Evolutionary conservation across 2,888 invertebrate genomes (phyloP).

Genomic region (Drosophila lacicola): DNA sequence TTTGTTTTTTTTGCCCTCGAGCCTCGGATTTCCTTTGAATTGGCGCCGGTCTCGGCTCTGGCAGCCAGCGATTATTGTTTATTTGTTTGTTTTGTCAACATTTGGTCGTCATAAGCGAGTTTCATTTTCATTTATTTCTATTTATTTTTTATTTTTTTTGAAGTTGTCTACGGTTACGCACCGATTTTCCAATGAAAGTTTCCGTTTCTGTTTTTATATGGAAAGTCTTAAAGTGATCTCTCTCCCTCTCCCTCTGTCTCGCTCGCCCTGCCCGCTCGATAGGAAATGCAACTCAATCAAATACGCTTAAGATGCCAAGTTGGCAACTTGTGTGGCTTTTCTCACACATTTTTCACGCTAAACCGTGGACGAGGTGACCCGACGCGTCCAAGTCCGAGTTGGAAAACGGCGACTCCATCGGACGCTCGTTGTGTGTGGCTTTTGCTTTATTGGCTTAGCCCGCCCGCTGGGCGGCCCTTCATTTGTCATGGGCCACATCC

Average conservation of each 20-base stretch:
- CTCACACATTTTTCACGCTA: conserved; percentile 77
- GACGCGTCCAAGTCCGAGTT: conserved; percentile 17
- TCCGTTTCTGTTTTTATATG: conserved; percentile 51
- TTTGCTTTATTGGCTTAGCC: conserved; percentile 51
- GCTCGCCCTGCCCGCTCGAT: conserved; percentile 1
- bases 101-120: conserved; percentile 61
- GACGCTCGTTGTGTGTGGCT: conserved; percentile 54
- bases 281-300: conserved; percentile 77
- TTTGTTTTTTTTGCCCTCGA: conserved; percentile 21
- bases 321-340: conserved; percentile 75
- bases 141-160: conserved; percentile 22
- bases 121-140: conserved; percentile 5
- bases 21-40: conserved; percentile 70
- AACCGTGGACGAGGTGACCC: conserved; percentile 20
- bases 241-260: not conserved
- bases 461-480: conserved; percentile 65
- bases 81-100: conserved; percentile 79
- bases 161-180: conserved; percentile 69
- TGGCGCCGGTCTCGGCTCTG: conserved; percentile 49
- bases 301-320: conserved; percentile 45
- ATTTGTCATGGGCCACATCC: conserved; percentile 68
- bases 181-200: conserved; percentile 69
- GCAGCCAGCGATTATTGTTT: conserved; percentile 51
- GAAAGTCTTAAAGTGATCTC: conserved; percentile 25
- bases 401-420: conserved; percentile 15